Evolutionary conservation across 2,113 vertebrate genomes (phyloP).

Genomic region (Prinia subflava): DNA sequence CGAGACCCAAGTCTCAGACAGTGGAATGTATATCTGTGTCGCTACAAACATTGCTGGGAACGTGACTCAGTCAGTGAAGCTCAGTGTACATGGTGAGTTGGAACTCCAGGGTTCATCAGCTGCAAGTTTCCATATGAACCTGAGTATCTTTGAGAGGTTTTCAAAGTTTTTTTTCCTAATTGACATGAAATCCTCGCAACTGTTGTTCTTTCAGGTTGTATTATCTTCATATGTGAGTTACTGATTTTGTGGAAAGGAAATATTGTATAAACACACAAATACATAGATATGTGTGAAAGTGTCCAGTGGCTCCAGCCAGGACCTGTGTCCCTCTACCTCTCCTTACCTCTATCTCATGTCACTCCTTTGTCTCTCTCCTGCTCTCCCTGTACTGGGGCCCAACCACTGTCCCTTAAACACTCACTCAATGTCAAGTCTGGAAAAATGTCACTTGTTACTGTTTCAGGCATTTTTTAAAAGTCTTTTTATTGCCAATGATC

Average conservation of each 20-base stretch:
- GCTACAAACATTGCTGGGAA: conserved; percentile 97
- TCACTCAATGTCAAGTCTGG: neutral
- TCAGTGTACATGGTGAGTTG: conserved; percentile 86
- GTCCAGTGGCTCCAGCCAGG: neutral
- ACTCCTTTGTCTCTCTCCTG: neutral
- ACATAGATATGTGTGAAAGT: neutral
- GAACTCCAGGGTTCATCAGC: neutral
- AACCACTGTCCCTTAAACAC: neutral
- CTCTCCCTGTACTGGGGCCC: neutral
- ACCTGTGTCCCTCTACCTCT: neutral
- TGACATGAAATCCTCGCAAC: neutral
- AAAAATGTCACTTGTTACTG: neutral
- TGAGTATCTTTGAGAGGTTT: neutral
- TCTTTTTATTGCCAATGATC: neutral
- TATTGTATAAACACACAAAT: neutral
- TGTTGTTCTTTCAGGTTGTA: neutral
- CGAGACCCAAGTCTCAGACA: conserved; percentile 84
- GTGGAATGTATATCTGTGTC: conserved; percentile 87
- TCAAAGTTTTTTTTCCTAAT: neutral
- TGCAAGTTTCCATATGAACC: neutral
- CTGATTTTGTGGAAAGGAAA: neutral
- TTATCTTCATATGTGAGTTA: neutral
- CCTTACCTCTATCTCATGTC: neutral
- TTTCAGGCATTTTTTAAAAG: neutral
- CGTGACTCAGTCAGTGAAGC: conserved; percentile 80